Evolutionary conservation across 2,888 invertebrate genomes (phyloP).

Genomic region (Sarcophaga subvicina): DNA sequence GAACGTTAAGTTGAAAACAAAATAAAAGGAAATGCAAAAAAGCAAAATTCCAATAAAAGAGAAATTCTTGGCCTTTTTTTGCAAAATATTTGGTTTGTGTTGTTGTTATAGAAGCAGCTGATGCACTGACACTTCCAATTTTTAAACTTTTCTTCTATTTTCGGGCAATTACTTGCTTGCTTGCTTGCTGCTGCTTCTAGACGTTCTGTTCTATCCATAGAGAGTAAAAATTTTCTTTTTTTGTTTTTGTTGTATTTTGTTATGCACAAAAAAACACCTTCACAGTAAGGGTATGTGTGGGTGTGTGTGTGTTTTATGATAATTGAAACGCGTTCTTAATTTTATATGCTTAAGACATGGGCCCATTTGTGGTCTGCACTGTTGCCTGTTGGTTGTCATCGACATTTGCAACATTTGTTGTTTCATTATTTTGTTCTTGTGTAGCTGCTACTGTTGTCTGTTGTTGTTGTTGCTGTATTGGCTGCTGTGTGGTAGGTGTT

Average conservation of each 20-base stretch:
- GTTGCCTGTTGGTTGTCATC: conserved; percentile 63
- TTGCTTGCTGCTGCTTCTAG: not conserved
- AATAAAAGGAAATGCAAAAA: too few species aligned
- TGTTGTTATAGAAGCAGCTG: too few species aligned
- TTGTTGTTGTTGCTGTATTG: conserved; percentile 15
- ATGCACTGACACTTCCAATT: too few species aligned
- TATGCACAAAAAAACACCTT: conserved; percentile 41
- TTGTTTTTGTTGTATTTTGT: conserved; percentile 33
- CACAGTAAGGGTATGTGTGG: not conserved
- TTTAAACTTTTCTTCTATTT: too few species aligned
- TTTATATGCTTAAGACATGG: conserved; percentile 76
- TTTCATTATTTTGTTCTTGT: conserved; percentile 68
- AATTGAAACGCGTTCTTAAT: not conserved
- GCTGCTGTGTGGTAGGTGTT: conserved; percentile 60
- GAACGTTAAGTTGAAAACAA: too few species aligned
- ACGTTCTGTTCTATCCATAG: not conserved
- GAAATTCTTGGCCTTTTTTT: too few species aligned
- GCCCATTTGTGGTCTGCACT: conserved; percentile 77
- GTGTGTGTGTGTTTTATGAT: conserved; percentile 12
- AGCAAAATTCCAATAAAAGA: too few species aligned
- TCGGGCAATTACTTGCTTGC: too few species aligned
- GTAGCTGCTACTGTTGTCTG: conserved; percentile 52
- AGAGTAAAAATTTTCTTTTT: conserved; percentile 4
- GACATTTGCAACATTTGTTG: conserved; percentile 45
- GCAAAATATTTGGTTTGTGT: too few species aligned